Conservation (phyloP, 2,888 invertebrate genomes). For the Exephanes ischioxanthus region DNA sequence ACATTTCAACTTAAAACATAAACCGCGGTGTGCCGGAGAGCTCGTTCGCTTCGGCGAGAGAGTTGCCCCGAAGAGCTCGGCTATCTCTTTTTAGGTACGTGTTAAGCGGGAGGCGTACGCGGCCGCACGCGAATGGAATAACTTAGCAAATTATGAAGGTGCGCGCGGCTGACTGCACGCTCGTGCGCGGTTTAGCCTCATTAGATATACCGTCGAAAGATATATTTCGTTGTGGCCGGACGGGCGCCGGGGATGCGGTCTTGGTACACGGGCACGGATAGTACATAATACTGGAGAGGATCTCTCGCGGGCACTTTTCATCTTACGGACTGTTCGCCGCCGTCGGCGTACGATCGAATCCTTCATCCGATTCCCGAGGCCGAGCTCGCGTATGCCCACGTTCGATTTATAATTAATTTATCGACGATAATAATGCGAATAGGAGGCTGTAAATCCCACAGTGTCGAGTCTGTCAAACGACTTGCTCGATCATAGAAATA, state of each 20-base stretch:
- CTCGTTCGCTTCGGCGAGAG: conserved; percentile 40
- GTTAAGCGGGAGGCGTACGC: conserved; percentile 74
- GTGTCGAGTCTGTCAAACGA: not conserved
- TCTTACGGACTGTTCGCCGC: conserved; percentile 25
- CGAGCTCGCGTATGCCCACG: not conserved
- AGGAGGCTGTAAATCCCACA: not conserved
- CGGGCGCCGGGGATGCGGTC: conserved; percentile 66
- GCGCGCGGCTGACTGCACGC: conserved; percentile 74
- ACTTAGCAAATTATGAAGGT: conserved; percentile 83
- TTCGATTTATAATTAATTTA: conserved; percentile 41
- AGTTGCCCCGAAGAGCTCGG: conserved; percentile 48
- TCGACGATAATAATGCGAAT: not conserved
- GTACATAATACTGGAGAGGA: conserved; percentile 43
- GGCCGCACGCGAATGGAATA: conserved; percentile 82
- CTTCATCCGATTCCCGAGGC: conserved; percentile 31
- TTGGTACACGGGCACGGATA: conserved; percentile 44
- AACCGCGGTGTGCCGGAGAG: conserved; percentile 61
- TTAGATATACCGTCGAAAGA: conserved; percentile 82
- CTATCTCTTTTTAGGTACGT: conserved; percentile 76
- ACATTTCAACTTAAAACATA: conserved; percentile 73
- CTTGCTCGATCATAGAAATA: not conserved
- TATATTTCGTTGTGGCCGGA: conserved; percentile 74
- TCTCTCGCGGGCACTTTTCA: conserved; percentile 35
- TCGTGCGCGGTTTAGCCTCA: conserved; percentile 83
- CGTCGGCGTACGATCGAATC: not conserved